Conservation (phyloP, 2,797 vertebrate species). For the Coccyzus lansbergi region DNA sequence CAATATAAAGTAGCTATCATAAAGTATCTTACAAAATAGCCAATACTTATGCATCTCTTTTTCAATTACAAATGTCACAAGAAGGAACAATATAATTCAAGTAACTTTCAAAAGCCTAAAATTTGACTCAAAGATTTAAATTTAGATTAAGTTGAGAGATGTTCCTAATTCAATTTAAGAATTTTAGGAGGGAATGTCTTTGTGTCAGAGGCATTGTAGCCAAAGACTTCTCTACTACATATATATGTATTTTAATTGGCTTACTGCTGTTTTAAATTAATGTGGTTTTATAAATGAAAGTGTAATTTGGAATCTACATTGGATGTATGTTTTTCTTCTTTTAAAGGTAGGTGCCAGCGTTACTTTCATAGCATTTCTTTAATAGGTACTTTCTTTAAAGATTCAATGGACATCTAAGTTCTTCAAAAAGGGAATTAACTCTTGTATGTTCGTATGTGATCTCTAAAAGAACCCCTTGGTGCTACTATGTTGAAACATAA, state of each 20-base stretch:
- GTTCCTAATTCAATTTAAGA: background rate
- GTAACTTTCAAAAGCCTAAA: background rate
- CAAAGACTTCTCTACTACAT: background rate
- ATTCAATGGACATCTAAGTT: background rate
- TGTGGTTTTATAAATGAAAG: background rate
- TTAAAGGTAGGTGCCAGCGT: background rate
- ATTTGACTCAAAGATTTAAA: background rate
- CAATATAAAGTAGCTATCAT: background rate
- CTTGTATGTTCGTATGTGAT: background rate
- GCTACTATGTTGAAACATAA: background rate
- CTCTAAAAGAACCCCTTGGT: rapidly evolving
- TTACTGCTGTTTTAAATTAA: background rate
- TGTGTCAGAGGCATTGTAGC: background rate
- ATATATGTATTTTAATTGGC: background rate
- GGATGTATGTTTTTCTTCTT: background rate
- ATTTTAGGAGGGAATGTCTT: background rate
- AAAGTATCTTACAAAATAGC: background rate
- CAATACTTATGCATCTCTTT: background rate
- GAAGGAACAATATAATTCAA: background rate
- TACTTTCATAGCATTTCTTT: background rate
- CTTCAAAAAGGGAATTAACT: background rate
- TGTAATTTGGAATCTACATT: background rate
- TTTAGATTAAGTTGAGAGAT: background rate
- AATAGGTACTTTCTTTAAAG: background rate
- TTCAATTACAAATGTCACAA: background rate